Evolutionary conservation across 1,140 invertebrate species (phyloP), one percentile per base, ranked within the genome.

Genomic region (Rhizoglyphus robini): DNA sequence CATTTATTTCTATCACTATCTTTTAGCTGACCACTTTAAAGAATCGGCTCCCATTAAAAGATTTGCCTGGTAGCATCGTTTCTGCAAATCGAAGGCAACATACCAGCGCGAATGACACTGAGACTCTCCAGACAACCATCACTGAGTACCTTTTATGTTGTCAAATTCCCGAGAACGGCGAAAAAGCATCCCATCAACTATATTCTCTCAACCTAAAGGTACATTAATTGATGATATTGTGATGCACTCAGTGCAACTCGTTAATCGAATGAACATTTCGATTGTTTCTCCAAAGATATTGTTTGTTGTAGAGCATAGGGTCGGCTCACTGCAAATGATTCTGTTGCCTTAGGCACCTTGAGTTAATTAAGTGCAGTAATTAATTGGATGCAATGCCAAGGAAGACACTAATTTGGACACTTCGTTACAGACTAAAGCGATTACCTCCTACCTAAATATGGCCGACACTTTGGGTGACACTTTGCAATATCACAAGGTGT

Each of bases 361-460:
- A n/a, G n/a, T n/a, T n/a, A n/a, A n/a, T n/a, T n/a, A n/a, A n/a
- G n/a, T n/a, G n/a, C n/a, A 58, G 36, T 41, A 41, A 20, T 46
- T 20, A 20, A 46, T 46, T n/a, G 23, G 41, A 46, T 46, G 18
- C 41, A 46, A 46, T 8, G 2, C 2, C 2, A 8, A n/a, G n/a
- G n/a, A n/a, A n/a, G n/a, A n/a, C 31, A 27, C 20, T 27, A 54
- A 8, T 54, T 32, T 54, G 8, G 8, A 8, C 15, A 8, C 23
- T 54, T 32, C 20, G 15, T 34, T 2, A n/a, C 27, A 60, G 58
- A 60, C 32, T 20, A 60, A 60, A 60, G 58, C 36, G 18, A 60
- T 60, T 46, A 60, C 15, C 27, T 46, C 58, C n/a, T 60, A 60
- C 29, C 27, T 60, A 27, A 60, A 60, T 60, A 27, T 46, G 32